Evolutionary conservation across 2,113 vertebrate genomes (phyloP), one percentile per base, ranked within the genome.

Genomic region (Periophthalmodon schlosseri): DNA sequence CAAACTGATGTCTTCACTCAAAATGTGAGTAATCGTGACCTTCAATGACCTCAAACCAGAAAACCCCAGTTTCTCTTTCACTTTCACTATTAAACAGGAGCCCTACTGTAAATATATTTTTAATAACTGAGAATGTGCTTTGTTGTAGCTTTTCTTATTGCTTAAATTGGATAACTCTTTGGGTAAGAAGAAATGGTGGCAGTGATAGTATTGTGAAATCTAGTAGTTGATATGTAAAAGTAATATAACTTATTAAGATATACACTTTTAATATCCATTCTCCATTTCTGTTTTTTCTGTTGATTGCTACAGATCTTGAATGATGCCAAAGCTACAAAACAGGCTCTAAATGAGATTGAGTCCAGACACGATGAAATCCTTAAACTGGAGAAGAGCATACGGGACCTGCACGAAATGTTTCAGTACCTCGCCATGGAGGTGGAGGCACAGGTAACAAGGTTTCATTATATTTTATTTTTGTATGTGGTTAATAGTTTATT

Each of bases 331-430:
- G 92, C 95, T 44, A 97, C 95, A 0, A 94, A 85, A 57, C 95
- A 96, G 84, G 95, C 96, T 3, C 88, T 97, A 66, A 96, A 96
- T 10, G 96, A 97, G 83, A 97, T 97, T 3, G 95, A 96, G 50
- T 91, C 95, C 0, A 91, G 96, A 5, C 96, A 96, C 56, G 95
- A 95, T 5, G 96, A 97, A 89, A 97, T 97, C 88, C 87, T 96
- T 69, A 96, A 97, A 85, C 88, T 97, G 71, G 96, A 97, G 86
- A 89, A 84, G 79, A 97, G 96, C 81, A 96, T 97, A 89, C 87
- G 78, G 60, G 96, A 97, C 39, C 94, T 97, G 57, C 95, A 96
- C 2, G 95, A 96, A 0, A 95, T 97, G 93, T 97, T 97, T 87
- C 94, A 93, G 81, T 95, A 95, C 68, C 92, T 97, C 2, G 95